Percentiles rank a stretch among this genome's conserved stretches.
phyloP scores from a whole-genome alignment of 2,888 invertebrate species.

The Pyrrhia umbra region DNA sequence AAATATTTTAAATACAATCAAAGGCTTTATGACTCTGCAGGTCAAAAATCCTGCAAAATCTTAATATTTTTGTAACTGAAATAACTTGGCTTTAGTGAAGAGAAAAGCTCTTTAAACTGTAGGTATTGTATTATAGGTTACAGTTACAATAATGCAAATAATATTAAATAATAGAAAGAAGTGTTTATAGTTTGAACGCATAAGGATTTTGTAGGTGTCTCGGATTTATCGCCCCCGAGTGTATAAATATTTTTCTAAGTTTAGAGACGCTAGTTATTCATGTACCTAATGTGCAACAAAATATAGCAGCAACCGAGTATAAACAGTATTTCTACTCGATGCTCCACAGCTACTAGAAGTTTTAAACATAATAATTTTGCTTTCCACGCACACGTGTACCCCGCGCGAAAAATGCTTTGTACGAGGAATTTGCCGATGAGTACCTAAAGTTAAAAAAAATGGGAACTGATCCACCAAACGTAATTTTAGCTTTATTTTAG shows the following conservation, averaged over 20 bases:
- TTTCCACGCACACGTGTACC: conserved; percentile 23
- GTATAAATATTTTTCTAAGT: neutral
- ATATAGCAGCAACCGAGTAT: conserved; percentile 23
- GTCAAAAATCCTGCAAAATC: too few relatives aligned
- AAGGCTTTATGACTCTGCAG: too few relatives aligned
- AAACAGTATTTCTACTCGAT: conserved; percentile 39
- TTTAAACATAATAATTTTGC: conserved; percentile 49
- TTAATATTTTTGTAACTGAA: too few relatives aligned
- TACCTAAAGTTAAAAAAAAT: neutral
- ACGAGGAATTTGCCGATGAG: neutral
- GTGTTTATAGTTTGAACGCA: too few relatives aligned
- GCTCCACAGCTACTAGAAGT: conserved; percentile 39
- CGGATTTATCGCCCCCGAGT: neutral
- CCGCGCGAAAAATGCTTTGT: neutral
- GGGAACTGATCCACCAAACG: neutral
- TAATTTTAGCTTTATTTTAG: neutral
- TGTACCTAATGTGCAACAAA: conserved; percentile 6
- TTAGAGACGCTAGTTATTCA: neutral
- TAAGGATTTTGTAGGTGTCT: too few relatives aligned
- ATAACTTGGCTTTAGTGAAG: too few relatives aligned
- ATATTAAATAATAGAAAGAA: too few relatives aligned
- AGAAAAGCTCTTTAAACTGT: too few relatives aligned
- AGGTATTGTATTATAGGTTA: too few relatives aligned
- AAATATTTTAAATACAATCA: too few relatives aligned
- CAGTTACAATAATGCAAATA: too few relatives aligned